Conservation (phyloP, 2,888 invertebrate genomes). For the Priapulus caudatus region DNA sequence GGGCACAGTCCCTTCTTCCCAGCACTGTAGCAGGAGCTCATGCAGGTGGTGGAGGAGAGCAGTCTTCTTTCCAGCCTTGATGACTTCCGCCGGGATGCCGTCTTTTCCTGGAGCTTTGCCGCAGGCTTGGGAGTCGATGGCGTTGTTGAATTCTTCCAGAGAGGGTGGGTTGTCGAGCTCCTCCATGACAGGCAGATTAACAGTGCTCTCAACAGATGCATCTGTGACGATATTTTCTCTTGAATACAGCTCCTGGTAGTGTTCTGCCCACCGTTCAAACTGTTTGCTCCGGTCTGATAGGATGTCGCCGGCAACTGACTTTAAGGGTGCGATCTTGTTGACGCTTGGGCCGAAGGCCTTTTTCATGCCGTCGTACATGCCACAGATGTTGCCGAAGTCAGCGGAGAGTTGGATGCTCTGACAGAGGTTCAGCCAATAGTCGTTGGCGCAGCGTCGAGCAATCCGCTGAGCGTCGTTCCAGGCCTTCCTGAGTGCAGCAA, state of each 20-base stretch:
- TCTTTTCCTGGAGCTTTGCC: constrained; percentile 13
- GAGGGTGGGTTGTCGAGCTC: constrained; percentile 13
- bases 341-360: constrained; percentile 12
- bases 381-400: constrained; percentile 11
- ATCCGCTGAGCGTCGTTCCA: constrained; percentile 1
- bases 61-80: constrained; percentile 12
- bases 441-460: constrained; percentile 7
- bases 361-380: constrained; percentile 14
- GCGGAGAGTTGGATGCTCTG: neutral
- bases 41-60: too few relatives aligned
- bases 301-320: constrained; percentile 8
- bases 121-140: constrained; percentile 5
- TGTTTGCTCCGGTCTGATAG: constrained; percentile 11
- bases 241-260: constrained; percentile 10
- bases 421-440: constrained; percentile 8
- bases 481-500: constrained; percentile 14
- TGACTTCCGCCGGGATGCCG: constrained; percentile 12
- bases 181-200: constrained; percentile 7
- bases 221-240: neutral
- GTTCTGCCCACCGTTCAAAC: too few relatives aligned
- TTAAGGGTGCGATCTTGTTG: constrained; percentile 14
- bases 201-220: constrained; percentile 6
- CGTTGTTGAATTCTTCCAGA: constrained; percentile 10
- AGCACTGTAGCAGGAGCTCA: too few relatives aligned
- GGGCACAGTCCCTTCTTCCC: too few relatives aligned